Evolutionary conservation across 2,888 invertebrate genomes (phyloP).

Genomic region (Temnothorax ravouxi): DNA sequence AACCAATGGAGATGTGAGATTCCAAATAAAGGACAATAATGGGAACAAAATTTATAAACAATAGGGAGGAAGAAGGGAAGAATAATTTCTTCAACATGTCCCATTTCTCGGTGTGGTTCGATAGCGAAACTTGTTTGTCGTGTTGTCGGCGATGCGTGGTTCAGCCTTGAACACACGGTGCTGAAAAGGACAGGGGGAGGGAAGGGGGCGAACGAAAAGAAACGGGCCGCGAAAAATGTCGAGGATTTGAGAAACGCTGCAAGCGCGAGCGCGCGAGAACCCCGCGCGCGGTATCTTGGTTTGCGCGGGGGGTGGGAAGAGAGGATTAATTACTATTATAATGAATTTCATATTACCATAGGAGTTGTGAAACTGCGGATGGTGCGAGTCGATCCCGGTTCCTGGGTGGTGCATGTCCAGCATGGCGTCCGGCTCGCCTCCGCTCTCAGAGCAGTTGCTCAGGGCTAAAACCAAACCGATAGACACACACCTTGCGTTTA

Average conservation of each 20-base stretch:
- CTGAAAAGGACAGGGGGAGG: background rate
- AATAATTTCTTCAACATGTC: background rate
- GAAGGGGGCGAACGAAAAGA: background rate
- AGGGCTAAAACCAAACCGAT: conserved; percentile 87
- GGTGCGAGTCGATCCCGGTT: conserved; percentile 85
- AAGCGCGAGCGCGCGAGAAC: background rate
- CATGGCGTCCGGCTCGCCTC: conserved; percentile 85
- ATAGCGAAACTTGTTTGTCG: background rate
- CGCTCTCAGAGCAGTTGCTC: conserved; percentile 86
- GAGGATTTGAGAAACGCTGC: conserved; percentile 22
- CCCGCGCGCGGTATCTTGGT: background rate
- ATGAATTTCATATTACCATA: conserved; percentile 86
- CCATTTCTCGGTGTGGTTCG: background rate
- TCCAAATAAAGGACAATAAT: background rate
- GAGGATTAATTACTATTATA: conserved; percentile 72
- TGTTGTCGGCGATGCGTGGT: background rate
- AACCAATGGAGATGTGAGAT: background rate
- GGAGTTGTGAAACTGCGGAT: conserved; percentile 86
- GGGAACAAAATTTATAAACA: background rate
- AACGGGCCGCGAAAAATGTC: background rate
- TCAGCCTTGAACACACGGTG: background rate
- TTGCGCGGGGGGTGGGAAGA: background rate
- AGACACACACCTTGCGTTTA: conserved; percentile 86
- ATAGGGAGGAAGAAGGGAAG: too few species aligned
- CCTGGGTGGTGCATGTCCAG: conserved; percentile 86